A percentile compares a stretch with the other conserved stretches of the same genome.
These are phyloP conservation scores for human DNA, from an alignment of 2,113 vertebrate species.

Conservation along the genomic window DNA sequence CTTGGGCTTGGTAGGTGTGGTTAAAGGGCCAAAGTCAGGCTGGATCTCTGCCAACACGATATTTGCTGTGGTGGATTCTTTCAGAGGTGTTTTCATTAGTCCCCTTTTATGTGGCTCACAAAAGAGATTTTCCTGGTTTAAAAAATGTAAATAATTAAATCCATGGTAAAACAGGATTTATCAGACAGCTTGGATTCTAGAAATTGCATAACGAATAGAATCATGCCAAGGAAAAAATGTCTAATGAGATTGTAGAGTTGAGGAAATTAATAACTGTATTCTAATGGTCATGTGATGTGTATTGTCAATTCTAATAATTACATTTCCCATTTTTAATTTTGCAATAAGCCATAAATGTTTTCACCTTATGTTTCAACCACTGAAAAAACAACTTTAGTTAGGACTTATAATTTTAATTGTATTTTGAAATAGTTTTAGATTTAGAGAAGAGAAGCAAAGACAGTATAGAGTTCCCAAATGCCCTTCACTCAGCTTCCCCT, in stretches of 20 bases:
- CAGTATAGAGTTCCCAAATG: background rate
- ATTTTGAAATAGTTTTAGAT: conserved; percentile 48
- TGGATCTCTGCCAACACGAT: conserved; percentile 74
- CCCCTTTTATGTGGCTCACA: conserved; percentile 78
- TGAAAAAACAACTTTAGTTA: background rate
- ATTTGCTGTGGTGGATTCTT: conserved; percentile 74
- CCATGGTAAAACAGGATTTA: conserved; percentile 16
- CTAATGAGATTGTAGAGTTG: background rate
- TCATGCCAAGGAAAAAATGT: background rate
- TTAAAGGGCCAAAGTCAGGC: conserved; percentile 85
- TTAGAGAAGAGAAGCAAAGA: conserved; percentile 24
- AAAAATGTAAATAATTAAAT: conserved; percentile 57
- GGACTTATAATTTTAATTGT: background rate
- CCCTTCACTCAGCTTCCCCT: background rate
- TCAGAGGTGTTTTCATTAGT: conserved; percentile 83
- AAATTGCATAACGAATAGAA: background rate
- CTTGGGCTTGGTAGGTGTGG: conserved; percentile 91
- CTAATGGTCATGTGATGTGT: background rate
- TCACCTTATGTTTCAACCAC: background rate
- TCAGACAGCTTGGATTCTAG: background rate
- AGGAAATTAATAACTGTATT: background rate
- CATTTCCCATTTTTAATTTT: conserved; percentile 38
- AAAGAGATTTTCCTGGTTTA: conserved; percentile 85
- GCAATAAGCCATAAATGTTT: background rate
- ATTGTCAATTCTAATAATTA: background rate